Evolutionary conservation across 1,140 invertebrate species (phyloP).

Genomic region (Potamilus streckersoni): DNA sequence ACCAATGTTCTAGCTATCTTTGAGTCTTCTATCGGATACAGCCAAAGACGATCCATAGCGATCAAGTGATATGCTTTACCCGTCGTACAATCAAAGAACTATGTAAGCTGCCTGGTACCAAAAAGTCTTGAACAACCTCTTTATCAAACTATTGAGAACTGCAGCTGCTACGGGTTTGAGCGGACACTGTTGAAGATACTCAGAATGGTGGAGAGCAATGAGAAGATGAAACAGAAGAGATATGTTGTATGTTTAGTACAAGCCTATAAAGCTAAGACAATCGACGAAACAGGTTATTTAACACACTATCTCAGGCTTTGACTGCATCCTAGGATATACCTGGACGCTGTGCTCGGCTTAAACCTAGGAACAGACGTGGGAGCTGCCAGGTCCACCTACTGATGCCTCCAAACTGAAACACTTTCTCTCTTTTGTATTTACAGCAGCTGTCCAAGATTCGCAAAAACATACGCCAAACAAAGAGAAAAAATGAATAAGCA

Average conservation of each 20-base stretch:
- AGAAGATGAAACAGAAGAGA: constrained; percentile 2
- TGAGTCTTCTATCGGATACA: not conserved
- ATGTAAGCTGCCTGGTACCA: not conserved
- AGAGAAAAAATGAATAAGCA: no score
- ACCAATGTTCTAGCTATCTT: constrained; percentile 20
- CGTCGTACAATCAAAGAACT: not conserved
- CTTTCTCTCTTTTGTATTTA: no score
- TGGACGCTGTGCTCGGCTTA: not conserved
- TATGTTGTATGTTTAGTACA: not conserved
- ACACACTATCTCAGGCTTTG: constrained; percentile 3
- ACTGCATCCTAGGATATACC: not conserved
- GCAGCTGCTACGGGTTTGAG: not conserved
- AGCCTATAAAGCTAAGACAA: not conserved
- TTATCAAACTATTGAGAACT: not conserved
- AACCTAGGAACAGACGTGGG: not conserved
- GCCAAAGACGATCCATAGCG: constrained; percentile 13
- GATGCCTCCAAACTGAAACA: no score
- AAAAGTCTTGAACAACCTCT: not conserved
- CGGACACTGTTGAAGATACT: not conserved
- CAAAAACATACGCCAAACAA: no score
- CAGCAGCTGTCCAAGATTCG: no score
- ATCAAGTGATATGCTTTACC: constrained; percentile 19
- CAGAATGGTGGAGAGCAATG: not conserved
- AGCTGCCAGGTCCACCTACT: no score
- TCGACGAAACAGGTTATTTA: not conserved